Evolutionary conservation across 2,113 vertebrate genomes (phyloP), one percentile per base, ranked within the genome.

Genomic region (Rhabdornis inornatus): DNA sequence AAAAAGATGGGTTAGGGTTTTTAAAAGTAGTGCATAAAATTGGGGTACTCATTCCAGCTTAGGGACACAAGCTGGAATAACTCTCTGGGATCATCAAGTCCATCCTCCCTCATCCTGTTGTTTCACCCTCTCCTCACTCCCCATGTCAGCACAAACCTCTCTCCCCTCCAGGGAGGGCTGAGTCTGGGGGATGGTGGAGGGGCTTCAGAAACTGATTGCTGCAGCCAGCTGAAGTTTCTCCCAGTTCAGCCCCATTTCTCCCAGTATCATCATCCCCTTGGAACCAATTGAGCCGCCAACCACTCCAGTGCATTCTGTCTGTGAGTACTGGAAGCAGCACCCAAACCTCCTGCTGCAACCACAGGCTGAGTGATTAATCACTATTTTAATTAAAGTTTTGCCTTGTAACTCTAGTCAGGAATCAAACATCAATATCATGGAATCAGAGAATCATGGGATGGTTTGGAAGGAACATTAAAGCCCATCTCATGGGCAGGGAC

Each of bases 121-220:
- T 18, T 95, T 72, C 70, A 50, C 45, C 21, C 44, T 45, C 68
- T 59, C 30, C 69, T 56, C 40, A 17, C 18, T 57, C 40, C 47
- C 27, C 0, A 6, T 3, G 20, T 55, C 87, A 86, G 57, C 5
- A 1, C 30, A 61, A 59, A 83, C 33, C 10, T 2, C 2, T 0
- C 11, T 59, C 20, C 49, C 83, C 44, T 65, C 30, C 1, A 1
- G 53, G 40, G 31, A 52, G 20, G 16, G 25, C 7, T 71, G 20
- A 3, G 35, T 7, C 39, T 13, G 24, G 25, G 31, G 33, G 7
- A 17, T 24, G 64, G 22, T 35, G n/a, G 30, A 71, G 64, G 31
- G 31, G 18, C 31, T 83, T 10, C 2, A 2, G 53, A 42, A 72
- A 4, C 45, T 31, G 10, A 14, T 23, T 55, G 6, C 40, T 35